Evolutionary conservation across 2,888 invertebrate species (phyloP).

Genomic region (Lochmaea capreae): DNA sequence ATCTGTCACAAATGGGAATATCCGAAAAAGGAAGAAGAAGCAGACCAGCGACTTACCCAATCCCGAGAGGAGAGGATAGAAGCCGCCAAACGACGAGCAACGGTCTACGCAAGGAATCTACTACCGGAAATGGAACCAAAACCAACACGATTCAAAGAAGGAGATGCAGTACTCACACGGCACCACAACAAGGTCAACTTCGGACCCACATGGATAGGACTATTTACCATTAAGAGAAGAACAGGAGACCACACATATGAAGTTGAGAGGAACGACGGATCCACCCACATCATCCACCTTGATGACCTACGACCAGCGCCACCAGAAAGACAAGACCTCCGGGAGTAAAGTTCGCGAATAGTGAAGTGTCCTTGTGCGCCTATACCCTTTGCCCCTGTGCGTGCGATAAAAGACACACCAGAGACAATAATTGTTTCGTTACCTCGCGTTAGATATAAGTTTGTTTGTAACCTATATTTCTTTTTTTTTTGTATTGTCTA

Average conservation of each 20-base stretch:
- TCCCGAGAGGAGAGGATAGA: neutral
- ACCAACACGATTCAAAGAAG: neutral
- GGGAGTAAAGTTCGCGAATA: too few relatives aligned
- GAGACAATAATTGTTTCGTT: too few relatives aligned
- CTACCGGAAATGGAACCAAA: neutral
- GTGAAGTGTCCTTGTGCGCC: too few relatives aligned
- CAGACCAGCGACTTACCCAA: neutral
- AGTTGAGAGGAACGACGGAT: neutral
- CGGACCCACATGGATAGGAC: conserved; percentile 8
- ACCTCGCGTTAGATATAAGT: too few relatives aligned
- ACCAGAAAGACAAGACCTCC: neutral
- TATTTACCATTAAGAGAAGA: neutral
- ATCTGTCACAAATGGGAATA: conserved; percentile 18
- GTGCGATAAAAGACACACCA: too few relatives aligned
- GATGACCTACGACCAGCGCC: conserved; percentile 8
- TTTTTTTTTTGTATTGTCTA: too few relatives aligned
- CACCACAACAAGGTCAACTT: neutral
- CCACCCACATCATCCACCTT: neutral
- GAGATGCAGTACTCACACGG: neutral
- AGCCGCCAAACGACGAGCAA: neutral
- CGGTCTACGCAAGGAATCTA: neutral
- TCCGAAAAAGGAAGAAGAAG: conserved; percentile 5
- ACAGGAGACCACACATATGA: neutral
- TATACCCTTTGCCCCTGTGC: too few relatives aligned
- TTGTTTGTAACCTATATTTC: too few relatives aligned